Conservation (phyloP, 2,888 invertebrate species). For the Chrysopilus asiliformis region DNA sequence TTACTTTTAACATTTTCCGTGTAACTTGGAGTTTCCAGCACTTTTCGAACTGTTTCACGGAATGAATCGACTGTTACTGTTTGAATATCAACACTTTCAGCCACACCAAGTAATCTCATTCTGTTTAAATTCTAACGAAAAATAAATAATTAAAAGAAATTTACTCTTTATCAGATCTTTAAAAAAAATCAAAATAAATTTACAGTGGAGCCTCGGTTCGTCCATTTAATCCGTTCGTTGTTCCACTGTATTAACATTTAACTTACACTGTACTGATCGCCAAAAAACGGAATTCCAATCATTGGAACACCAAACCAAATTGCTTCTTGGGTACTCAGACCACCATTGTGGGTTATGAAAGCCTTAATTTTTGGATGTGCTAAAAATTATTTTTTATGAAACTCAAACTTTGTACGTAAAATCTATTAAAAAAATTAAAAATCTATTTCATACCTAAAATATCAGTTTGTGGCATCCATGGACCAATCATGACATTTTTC, state of each 20-base stretch:
- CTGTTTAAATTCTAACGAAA: conserved; percentile 5
- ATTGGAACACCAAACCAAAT: conserved; percentile 26
- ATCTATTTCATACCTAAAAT: conserved; percentile 34
- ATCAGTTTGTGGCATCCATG: conserved; percentile 41
- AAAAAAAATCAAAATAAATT: neutral
- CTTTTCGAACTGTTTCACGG: conserved; percentile 9
- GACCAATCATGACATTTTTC: conserved; percentile 30
- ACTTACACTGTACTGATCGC: conserved; percentile 23
- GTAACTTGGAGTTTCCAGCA: conserved; percentile 15
- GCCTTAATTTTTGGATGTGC: conserved; percentile 22
- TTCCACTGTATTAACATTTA: no score
- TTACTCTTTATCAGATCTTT: neutral
- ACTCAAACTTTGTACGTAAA: neutral
- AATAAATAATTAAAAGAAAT: neutral
- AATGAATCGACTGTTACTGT: conserved; percentile 14
- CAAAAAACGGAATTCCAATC: conserved; percentile 24
- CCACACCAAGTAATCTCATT: conserved; percentile 14
- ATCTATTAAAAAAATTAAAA: conserved; percentile 4
- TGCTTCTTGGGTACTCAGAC: conserved; percentile 26
- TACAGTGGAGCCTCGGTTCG: no score
- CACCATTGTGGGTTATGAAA: conserved; percentile 27
- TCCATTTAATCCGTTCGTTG: no score
- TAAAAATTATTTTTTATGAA: conserved; percentile 6
- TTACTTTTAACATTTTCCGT: conserved; percentile 26
- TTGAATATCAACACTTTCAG: conserved; percentile 15